Conservation (phyloP, 2,797 vertebrate species). For the Hemitrygon akajei region DNA sequence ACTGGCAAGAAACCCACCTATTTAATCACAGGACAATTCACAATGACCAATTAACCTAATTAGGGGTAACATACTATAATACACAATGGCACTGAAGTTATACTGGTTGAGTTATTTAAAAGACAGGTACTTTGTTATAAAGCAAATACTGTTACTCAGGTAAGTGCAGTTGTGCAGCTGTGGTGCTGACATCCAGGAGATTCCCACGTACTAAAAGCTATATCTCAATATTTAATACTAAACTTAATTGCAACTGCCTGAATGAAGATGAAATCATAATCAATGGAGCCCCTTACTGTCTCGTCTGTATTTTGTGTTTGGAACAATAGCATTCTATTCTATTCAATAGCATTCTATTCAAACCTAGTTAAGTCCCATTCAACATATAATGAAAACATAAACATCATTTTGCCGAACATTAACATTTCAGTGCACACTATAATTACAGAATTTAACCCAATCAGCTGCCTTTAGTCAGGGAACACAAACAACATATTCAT, state of each 20-base stretch:
- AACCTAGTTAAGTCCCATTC: not conserved
- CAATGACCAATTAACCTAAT: too few species aligned
- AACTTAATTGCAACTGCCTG: constrained; percentile 27
- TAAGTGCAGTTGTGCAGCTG: not conserved
- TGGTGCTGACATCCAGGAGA: not conserved
- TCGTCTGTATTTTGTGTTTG: constrained; percentile 19
- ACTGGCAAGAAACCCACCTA: too few species aligned
- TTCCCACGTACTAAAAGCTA: not conserved
- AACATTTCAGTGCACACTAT: constrained; percentile 15
- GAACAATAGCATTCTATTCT: constrained; percentile 16
- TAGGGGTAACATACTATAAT: not conserved
- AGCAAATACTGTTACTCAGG: not conserved
- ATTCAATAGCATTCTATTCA: constrained; percentile 22
- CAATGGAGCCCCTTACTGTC: constrained; percentile 25
- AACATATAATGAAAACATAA: constrained; percentile 31
- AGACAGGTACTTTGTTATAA: not conserved
- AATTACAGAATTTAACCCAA: constrained; percentile 13
- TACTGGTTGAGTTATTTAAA: not conserved
- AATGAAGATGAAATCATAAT: constrained; percentile 23
- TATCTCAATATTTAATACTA: not conserved
- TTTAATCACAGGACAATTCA: too few species aligned
- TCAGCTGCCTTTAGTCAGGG: not conserved
- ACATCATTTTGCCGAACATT: constrained; percentile 23
- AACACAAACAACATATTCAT: constrained; percentile 26
- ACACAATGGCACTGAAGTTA: not conserved